Percentiles rank a stretch among this genome's conserved stretches.
Conservation (phyloP, 2,113 vertebrate species). For the Chroicocephalus ridibundus region DNA sequence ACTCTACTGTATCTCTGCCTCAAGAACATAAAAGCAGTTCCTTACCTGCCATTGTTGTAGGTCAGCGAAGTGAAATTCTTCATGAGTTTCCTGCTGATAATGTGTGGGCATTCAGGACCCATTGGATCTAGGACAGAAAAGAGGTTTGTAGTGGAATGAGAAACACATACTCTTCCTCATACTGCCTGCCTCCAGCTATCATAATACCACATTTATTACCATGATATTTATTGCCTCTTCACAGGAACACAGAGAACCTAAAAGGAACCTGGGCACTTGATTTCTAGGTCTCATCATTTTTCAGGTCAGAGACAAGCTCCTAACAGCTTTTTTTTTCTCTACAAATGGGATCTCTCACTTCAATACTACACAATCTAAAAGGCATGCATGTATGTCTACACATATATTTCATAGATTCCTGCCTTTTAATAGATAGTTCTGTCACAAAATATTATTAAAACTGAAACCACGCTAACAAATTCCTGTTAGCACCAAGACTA, state of each 20-base stretch:
- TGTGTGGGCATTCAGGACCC: constrained; percentile 69
- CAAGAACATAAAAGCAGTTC: neutral
- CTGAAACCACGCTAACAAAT: neutral
- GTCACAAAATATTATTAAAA: neutral
- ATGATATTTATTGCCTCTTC: neutral
- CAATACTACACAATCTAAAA: neutral
- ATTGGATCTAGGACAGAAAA: constrained; percentile 68
- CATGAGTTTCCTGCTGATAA: constrained; percentile 75
- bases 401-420: neutral
- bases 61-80: constrained; percentile 76
- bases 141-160: neutral
- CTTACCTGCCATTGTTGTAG: constrained; percentile 77
- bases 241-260: neutral
- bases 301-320: neutral
- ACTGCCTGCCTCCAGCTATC: neutral
- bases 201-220: neutral
- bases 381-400: rapidly evolving
- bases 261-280: neutral
- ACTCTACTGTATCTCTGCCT: neutral
- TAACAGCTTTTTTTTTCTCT: neutral
- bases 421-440: neutral
- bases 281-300: neutral
- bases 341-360: neutral
- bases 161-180: neutral
- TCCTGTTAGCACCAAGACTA: neutral